Percentiles rank a stretch among this genome's conserved stretches.
phyloP scores from a whole-genome alignment of 2,797 vertebrate species.

The Eleutherodactylus coqui region DNA sequence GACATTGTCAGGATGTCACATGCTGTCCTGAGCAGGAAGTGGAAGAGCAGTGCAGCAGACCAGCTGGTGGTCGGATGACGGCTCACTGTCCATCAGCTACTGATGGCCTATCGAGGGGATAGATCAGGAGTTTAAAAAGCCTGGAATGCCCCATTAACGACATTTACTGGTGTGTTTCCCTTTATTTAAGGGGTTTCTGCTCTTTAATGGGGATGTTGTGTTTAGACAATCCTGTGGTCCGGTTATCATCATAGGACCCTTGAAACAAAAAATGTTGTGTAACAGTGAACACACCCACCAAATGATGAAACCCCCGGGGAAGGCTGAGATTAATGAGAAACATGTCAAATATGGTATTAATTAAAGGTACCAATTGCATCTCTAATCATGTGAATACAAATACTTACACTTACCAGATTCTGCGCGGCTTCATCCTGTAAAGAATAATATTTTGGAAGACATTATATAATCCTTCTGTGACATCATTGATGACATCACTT shows the following conservation, averaged over 20 bases:
- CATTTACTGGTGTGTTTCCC: no score
- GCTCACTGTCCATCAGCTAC: no score
- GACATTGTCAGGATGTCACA: no score
- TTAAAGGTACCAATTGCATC: not conserved
- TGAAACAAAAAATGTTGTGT: not conserved
- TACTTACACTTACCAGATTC: not conserved
- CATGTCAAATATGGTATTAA: not conserved
- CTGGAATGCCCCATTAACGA: no score
- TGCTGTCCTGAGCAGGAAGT: no score
- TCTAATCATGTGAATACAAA: not conserved
- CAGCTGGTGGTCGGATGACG: no score
- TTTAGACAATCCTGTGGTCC: not conserved
- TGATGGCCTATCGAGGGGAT: no score
- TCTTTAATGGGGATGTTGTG: no score
- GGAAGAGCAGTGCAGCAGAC: no score
- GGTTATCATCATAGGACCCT: not conserved
- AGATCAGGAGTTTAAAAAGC: no score
- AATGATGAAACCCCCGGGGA: not conserved
- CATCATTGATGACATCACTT: slow-evolving; percentile 1
- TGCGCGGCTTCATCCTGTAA: not conserved
- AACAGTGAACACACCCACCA: not conserved
- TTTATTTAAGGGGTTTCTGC: no score
- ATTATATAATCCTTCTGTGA: not conserved
- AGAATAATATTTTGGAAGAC: not conserved
- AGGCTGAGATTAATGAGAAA: not conserved